Percentiles rank a stretch among this genome's conserved stretches.
Conservation (phyloP, 2,797 vertebrate genomes). For the Caiman crocodilus region DNA sequence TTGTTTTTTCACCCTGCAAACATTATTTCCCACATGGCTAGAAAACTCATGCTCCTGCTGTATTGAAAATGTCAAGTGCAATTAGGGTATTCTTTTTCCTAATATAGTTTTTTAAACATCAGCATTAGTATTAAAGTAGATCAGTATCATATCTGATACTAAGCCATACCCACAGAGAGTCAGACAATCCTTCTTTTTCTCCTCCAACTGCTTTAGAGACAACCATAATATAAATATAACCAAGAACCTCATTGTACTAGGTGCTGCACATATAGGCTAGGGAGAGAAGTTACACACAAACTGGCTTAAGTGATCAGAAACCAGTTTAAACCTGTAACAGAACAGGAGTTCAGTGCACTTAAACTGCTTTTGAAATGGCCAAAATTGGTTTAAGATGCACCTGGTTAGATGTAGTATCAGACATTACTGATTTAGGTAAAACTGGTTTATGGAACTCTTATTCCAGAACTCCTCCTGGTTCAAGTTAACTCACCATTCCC, state of each 20-base stretch:
- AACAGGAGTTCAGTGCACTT: neutral
- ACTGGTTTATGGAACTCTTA: too few relatives aligned
- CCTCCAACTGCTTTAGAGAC: accelerated
- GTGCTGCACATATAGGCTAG: neutral
- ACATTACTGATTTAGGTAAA: too few relatives aligned
- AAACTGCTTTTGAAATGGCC: neutral
- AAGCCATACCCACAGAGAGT: neutral
- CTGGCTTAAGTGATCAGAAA: neutral
- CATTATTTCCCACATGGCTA: neutral
- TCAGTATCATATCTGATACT: neutral
- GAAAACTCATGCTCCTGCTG: conserved; percentile 2
- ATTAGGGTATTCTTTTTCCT: neutral
- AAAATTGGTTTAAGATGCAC: too few relatives aligned
- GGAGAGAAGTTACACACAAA: neutral
- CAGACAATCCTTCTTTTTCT: neutral
- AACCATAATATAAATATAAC: neutral
- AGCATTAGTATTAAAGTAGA: neutral
- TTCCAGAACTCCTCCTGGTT: too few relatives aligned
- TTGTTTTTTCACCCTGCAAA: neutral
- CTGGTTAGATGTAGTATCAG: too few relatives aligned
- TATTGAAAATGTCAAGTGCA: conserved; percentile 3
- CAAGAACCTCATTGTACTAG: neutral
- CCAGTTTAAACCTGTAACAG: neutral
- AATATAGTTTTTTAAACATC: neutral
- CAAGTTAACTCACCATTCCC: too few relatives aligned